Conservation (phyloP, 2,113 vertebrate species). For the Cyphomyrus plagiostoma region DNA sequence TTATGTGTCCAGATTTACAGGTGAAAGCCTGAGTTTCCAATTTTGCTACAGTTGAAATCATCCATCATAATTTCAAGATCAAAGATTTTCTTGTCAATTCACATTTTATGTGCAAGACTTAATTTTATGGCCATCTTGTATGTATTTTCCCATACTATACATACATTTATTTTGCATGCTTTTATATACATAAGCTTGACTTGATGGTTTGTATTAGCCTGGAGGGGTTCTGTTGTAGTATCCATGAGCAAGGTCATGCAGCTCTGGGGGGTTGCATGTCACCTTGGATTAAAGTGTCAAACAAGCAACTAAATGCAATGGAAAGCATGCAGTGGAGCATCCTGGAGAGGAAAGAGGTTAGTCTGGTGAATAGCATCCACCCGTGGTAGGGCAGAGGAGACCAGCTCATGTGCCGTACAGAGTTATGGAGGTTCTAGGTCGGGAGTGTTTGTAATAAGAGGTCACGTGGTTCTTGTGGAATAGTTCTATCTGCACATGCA, state of each 20-base stretch:
- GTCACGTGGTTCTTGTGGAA: not conserved
- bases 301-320: not conserved
- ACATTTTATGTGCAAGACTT: not conserved
- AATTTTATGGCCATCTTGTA: not conserved
- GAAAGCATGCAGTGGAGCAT: not conserved
- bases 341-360: not conserved
- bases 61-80: not conserved
- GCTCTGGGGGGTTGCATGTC: not conserved
- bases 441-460: not conserved
- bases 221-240: not conserved
- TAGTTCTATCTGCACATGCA: not conserved
- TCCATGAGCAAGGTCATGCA: not conserved
- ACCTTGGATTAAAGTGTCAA: not conserved
- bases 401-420: not conserved
- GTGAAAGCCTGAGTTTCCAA: not conserved
- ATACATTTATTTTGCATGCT: not conserved
- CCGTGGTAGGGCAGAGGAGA: not conserved
- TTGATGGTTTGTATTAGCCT: not conserved
- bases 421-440: not conserved
- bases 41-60: not conserved
- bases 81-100: no score
- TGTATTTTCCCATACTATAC: not conserved
- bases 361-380: not conserved
- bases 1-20: not conserved
- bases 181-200: not conserved